phyloP scores from a whole-genome alignment of 1,140 invertebrate genomes.

The Plutomurus gul region DNA sequence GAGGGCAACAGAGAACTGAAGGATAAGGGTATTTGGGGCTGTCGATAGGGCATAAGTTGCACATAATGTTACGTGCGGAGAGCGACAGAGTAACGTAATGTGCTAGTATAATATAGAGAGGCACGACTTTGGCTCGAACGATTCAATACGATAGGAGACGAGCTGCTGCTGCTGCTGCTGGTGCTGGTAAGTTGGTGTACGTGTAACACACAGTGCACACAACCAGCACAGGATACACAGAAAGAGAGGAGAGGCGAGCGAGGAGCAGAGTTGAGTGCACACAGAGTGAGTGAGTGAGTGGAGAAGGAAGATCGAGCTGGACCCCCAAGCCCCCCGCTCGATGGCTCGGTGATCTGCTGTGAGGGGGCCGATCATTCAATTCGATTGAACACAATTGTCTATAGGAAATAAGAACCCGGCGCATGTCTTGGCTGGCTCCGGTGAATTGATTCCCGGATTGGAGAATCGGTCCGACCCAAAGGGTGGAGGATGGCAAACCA shows the following conservation, averaged over 20 bases:
- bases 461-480: constrained; percentile 51
- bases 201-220: not conserved
- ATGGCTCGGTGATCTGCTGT: constrained; percentile 34
- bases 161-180: no score
- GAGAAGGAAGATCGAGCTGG: constrained; percentile 1
- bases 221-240: not conserved
- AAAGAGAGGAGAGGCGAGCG: not conserved
- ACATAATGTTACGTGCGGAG: not conserved
- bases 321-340: constrained; percentile 42
- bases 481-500: constrained; percentile 54
- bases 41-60: constrained; percentile 48
- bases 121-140: no score
- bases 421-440: constrained; percentile 48
- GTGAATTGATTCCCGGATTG: constrained; percentile 53
- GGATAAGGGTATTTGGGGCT: constrained; percentile 48
- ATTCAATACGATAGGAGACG: no score
- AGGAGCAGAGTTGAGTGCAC: not conserved
- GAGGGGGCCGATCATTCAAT: constrained; percentile 52
- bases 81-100: not conserved
- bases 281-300: not conserved
- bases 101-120: not conserved
- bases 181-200: not conserved
- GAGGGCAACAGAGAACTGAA: constrained; percentile 49
- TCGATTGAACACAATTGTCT: constrained; percentile 53
- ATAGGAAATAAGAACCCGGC: constrained; percentile 53